These are phyloP conservation scores for Mastomys coucha DNA, from an alignment of 2,113 vertebrate genomes.

Conservation along the genomic window DNA sequence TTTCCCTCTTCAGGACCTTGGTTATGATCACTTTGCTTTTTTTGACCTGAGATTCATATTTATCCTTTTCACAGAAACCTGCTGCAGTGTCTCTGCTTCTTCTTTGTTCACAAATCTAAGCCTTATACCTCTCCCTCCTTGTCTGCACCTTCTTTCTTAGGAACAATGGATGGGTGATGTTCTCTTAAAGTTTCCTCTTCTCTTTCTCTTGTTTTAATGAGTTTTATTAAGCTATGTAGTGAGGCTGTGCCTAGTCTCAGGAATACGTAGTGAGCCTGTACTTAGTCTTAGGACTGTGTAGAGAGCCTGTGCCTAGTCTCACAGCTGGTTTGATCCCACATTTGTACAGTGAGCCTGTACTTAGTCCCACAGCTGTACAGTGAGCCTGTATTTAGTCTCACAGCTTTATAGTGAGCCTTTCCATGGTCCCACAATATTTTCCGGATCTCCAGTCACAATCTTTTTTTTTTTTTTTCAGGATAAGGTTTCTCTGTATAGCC, in stretches of 20 bases:
- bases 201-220: slow-evolving; percentile 10
- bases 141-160: not conserved
- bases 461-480: not conserved
- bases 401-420: not conserved
- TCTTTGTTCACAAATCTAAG: not conserved
- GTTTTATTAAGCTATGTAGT: not conserved
- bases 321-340: not conserved
- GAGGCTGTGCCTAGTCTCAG: not conserved
- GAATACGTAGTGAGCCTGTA: too few species aligned
- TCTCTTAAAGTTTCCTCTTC: not conserved
- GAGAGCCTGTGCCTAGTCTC: not conserved
- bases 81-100: not conserved
- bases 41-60: not conserved
- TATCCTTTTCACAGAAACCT: not conserved
- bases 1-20: not conserved
- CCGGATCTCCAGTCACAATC: not conserved
- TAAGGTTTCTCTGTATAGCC: too few species aligned
- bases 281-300: not conserved
- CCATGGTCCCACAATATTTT: not conserved
- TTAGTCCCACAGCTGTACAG: not conserved
- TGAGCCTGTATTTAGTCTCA: not conserved
- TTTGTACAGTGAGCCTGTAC: not conserved
- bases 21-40: not conserved
- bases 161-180: not conserved
- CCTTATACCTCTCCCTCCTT: not conserved